Evolutionary conservation across 2,113 vertebrate genomes (phyloP).

Genomic region (Planiliza haematocheilus): DNA sequence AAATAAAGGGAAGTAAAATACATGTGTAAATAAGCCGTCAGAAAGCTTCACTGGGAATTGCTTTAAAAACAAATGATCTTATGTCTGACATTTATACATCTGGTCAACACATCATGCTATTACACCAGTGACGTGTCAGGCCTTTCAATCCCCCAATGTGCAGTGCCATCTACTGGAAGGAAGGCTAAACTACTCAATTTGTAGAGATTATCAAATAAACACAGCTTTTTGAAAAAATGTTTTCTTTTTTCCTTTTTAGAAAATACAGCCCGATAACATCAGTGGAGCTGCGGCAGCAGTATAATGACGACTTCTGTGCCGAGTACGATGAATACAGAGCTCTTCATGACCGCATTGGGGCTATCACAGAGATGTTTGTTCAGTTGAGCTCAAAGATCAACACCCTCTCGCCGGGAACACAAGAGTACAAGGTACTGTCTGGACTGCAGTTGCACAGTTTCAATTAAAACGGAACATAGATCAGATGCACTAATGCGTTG

Average conservation of each 20-base stretch:
- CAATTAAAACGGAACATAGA: background rate
- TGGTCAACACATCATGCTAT: constrained; percentile 62
- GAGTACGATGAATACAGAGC: constrained; percentile 86
- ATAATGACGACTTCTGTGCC: constrained; percentile 86
- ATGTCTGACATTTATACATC: constrained; percentile 67
- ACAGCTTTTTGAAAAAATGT: accelerated
- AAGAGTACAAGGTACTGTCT: constrained; percentile 85
- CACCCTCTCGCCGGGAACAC: constrained; percentile 82
- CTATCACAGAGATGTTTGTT: constrained; percentile 84
- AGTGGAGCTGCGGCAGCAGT: constrained; percentile 83
- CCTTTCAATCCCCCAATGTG: constrained; percentile 12
- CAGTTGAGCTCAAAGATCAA: constrained; percentile 89
- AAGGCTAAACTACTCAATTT: background rate
- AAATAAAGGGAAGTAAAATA: constrained; percentile 38
- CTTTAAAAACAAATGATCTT: constrained; percentile 56
- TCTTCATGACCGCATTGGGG: constrained; percentile 83
- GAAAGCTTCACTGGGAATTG: constrained; percentile 42
- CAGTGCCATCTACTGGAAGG: constrained; percentile 71
- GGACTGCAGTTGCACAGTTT: constrained; percentile 8
- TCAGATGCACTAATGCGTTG: constrained; percentile 22
- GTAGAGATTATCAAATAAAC: background rate
- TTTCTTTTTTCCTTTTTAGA: constrained; percentile 66
- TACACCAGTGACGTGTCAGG: constrained; percentile 37
- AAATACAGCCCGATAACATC: constrained; percentile 81
- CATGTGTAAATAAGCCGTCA: constrained; percentile 50